A percentile compares a stretch with the other conserved stretches of the same genome.
Conservation (phyloP, 2,113 vertebrate genomes). For the chimpanzee (Pan troglodytes) region NHGRI_mPanTro3-v2.1_pri NC_072401.2:112635001-112635500, state of each 20-base stretch:
- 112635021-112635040: no score
- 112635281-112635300: neutral
- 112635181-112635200: neutral
- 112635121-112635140: neutral
- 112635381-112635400: neutral
- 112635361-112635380: neutral
- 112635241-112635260: neutral
- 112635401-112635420: neutral
- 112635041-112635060: no score
- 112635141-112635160: neutral
- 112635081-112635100: neutral
- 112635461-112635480: neutral
- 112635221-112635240: neutral
- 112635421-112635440: neutral
- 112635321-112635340: neutral
- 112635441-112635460: neutral
- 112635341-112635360: neutral
- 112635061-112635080: neutral
- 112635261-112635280: neutral
- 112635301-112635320: neutral
- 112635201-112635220: neutral
- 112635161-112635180: neutral
- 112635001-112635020: no score
- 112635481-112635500: neutral
- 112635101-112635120: neutral